Evolutionary conservation across 1,140 invertebrate species (phyloP).

Genomic region (Phymastichus coffea): DNA sequence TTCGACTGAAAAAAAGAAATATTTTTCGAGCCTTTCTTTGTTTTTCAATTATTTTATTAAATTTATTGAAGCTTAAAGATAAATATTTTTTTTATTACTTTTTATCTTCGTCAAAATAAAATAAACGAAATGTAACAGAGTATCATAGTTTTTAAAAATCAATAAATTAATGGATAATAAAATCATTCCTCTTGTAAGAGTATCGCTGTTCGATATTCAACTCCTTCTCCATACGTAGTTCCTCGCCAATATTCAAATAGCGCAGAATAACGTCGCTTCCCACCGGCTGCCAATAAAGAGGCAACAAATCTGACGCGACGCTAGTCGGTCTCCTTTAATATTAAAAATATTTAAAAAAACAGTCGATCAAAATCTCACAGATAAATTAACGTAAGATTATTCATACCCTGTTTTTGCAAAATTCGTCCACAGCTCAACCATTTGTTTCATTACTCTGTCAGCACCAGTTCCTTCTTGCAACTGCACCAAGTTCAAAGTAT

Average conservation of each 20-base stretch:
- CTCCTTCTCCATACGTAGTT: conserved; percentile 26
- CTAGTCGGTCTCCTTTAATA: conserved; percentile 31
- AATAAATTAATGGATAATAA: too few relatives aligned
- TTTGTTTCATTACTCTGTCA: conserved; percentile 50
- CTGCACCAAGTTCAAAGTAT: conserved; percentile 41
- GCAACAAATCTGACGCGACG: conserved; percentile 18
- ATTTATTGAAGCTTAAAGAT: too few relatives aligned
- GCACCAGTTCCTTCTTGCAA: conserved; percentile 37
- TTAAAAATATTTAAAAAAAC: too few relatives aligned
- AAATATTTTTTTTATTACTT: too few relatives aligned
- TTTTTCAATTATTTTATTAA: too few relatives aligned
- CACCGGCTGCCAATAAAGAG: conserved; percentile 29
- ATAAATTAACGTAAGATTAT: too few relatives aligned
- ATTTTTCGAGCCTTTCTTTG: too few relatives aligned
- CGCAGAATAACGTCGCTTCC: conserved; percentile 19
- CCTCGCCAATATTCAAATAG: conserved; percentile 33
- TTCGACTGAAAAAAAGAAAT: too few relatives aligned
- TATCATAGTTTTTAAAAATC: too few relatives aligned
- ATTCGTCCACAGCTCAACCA: conserved; percentile 57
- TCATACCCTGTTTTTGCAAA: conserved; percentile 49
- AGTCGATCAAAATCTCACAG: not conserved
- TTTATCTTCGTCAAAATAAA: too few relatives aligned
- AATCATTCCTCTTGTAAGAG: too few relatives aligned
- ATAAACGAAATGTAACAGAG: too few relatives aligned
- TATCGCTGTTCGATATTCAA: not conserved